Percentiles rank a stretch among this genome's conserved stretches.
Evolutionary conservation across 2,797 vertebrate genomes (phyloP).

Genomic region (Buphagus erythrorhynchus): DNA sequence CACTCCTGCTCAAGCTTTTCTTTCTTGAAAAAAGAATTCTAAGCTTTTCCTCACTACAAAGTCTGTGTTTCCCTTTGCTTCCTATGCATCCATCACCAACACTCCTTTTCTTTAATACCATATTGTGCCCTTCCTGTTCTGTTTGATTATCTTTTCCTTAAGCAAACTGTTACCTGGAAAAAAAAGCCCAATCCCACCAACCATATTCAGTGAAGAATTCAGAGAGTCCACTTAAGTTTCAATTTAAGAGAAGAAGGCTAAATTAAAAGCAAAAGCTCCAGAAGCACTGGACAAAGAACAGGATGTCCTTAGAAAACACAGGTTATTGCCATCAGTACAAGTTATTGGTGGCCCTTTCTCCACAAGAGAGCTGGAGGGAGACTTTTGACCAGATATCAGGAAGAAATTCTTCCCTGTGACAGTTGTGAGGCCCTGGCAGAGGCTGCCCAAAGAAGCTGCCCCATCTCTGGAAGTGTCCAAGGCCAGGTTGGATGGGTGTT

Average conservation of each 20-base stretch:
- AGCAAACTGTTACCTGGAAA: not conserved
- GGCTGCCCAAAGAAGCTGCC: not conserved
- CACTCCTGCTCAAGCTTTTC: not conserved
- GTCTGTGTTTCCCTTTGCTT: not conserved
- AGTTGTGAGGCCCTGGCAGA: not conserved
- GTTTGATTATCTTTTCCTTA: not conserved
- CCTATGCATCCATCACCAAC: not conserved
- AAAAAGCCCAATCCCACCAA: not conserved
- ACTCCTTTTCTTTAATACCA: not conserved
- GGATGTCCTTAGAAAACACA: not conserved
- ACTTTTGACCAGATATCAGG: not conserved
- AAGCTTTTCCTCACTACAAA: not conserved
- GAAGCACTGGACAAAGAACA: not conserved
- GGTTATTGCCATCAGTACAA: not conserved
- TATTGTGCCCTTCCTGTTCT: not conserved
- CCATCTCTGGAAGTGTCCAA: not conserved
- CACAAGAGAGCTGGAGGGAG: not conserved
- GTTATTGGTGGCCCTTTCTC: not conserved
- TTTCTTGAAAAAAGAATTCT: not conserved
- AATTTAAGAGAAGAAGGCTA: not conserved
- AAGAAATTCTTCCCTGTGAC: not conserved
- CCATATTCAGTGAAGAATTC: not conserved
- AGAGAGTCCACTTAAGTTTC: not conserved
- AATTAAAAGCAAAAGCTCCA: not conserved
- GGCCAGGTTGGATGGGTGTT: rapidly evolving